Evolutionary conservation across 2,797 vertebrate species (phyloP), one percentile per base, ranked within the genome.

Genomic region (Chaetophractus vellerosus): DNA sequence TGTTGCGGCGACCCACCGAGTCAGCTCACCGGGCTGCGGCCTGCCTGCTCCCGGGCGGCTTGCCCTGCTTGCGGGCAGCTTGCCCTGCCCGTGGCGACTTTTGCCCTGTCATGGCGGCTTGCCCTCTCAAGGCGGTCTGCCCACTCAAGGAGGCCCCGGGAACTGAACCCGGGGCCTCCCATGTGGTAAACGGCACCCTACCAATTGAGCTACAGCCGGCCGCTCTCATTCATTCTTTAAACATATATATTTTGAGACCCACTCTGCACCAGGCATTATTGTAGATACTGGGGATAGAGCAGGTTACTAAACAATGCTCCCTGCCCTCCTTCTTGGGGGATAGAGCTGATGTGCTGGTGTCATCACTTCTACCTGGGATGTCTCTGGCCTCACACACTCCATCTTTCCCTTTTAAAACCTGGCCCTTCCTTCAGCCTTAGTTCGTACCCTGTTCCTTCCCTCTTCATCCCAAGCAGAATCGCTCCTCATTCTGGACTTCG

Each of bases 191-290:
- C n/a, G n/a, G n/a, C n/a, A n/a, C n/a, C n/a, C n/a, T n/a, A n/a
- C n/a, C n/a, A n/a, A n/a, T n/a, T n/a, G n/a, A n/a, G n/a, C n/a
- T n/a, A n/a, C n/a, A n/a, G n/a, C n/a, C n/a, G n/a, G n/a, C n/a
- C n/a, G n/a, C 74, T 57, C n/a, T 85, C 14, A 33, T 41, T 48
- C 38, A 41, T 66, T 94, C 80, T 94, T 93, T 84, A n/a, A 66
- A 33, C 6, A 2, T 26, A 3, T 0, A 8, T 52, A 52, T 71
- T 52, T 63, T 38, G 75, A 82, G 90, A 85, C 23, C 83, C 45
- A 2, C n/a, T 86, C 57, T 9, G 31, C 69, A n/a, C 14, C 50
- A 36, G 64, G 57, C 71, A n/a, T 76, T 69, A 5, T 26, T 59
- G 21, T 59, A 57, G 23, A 48, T 33, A 18, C 9, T 55, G 15